Conservation (phyloP, 2,888 invertebrate species). For the Helobdella robusta region DNA sequence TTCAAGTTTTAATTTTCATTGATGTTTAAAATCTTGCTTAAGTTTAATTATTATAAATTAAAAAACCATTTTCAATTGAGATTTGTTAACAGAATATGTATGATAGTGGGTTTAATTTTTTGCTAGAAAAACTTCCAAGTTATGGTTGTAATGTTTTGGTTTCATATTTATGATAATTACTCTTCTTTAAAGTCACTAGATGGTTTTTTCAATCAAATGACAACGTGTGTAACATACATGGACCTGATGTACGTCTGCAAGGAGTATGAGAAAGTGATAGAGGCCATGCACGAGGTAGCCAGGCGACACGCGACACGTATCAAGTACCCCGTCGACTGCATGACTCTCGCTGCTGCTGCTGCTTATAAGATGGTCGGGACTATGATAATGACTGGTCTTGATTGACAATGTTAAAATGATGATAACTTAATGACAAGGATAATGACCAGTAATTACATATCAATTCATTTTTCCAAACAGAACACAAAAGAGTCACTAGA, state of each 20-base stretch:
- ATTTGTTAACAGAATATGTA: too few species aligned
- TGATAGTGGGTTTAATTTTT: too few species aligned
- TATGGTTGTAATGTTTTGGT: slow-evolving; percentile 12
- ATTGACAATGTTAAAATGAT: too few species aligned
- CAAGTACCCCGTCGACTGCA: slow-evolving; percentile 61
- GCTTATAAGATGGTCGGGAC: slow-evolving; percentile 67
- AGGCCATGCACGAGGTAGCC: slow-evolving; percentile 58
- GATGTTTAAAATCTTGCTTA: neutral
- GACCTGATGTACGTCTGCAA: slow-evolving; percentile 63
- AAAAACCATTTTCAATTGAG: too few species aligned
- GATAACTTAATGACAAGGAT: too few species aligned
- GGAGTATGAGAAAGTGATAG: slow-evolving; percentile 61
- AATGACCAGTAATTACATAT: too few species aligned
- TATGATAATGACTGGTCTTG: too few species aligned
- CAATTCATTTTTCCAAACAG: too few species aligned
- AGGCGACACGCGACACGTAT: slow-evolving; percentile 58
- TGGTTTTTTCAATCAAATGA: slow-evolving; percentile 65
- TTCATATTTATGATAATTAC: too few species aligned
- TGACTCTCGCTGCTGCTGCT: slow-evolving; percentile 61
- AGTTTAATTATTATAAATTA: too few species aligned
- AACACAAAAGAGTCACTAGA: too few species aligned
- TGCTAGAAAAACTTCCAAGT: too few species aligned
- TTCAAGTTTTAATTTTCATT: neutral
- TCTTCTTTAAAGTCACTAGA: slow-evolving; percentile 45
- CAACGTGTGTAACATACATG: slow-evolving; percentile 61